Evolutionary conservation across 2,888 invertebrate genomes (phyloP).

Genomic region (Microchrysa polita): DNA sequence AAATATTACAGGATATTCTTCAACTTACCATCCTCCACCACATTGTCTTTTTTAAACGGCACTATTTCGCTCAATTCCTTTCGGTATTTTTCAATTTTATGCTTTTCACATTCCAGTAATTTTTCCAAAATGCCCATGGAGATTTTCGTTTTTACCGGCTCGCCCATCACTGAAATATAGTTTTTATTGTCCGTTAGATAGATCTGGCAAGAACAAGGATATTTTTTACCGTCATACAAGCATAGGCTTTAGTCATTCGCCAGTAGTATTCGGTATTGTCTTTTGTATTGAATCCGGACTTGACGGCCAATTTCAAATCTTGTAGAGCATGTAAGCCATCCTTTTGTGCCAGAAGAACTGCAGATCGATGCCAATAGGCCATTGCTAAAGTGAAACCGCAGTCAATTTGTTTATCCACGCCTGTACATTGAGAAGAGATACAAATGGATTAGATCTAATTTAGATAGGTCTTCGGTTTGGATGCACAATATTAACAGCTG

Average conservation of each 20-base stretch:
- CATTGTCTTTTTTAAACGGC: slow-evolving; percentile 25
- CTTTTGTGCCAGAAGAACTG: slow-evolving; percentile 69
- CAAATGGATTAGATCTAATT: too few species aligned
- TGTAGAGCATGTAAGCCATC: slow-evolving; percentile 71
- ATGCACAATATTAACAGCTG: too few species aligned
- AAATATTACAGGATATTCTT: background rate
- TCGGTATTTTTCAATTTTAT: slow-evolving; percentile 62
- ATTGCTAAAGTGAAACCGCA: slow-evolving; percentile 72
- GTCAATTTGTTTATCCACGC: slow-evolving; percentile 67
- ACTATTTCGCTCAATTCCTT: slow-evolving; percentile 64
- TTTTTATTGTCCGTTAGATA: slow-evolving; percentile 46
- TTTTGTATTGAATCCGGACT: slow-evolving; percentile 70
- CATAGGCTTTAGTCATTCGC: slow-evolving; percentile 76
- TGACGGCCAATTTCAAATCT: slow-evolving; percentile 74
- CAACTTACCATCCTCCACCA: background rate
- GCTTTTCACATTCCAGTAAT: slow-evolving; percentile 66
- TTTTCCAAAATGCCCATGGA: slow-evolving; percentile 72
- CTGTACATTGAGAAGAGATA: slow-evolving; percentile 56
- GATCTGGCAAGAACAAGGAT: background rate
- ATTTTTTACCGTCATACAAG: slow-evolving; percentile 54
- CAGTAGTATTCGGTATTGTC: slow-evolving; percentile 75
- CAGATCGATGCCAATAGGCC: slow-evolving; percentile 74
- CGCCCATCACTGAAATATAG: slow-evolving; percentile 67
- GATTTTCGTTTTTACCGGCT: slow-evolving; percentile 71
- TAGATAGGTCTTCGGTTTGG: too few species aligned